Evolutionary conservation across 2,888 invertebrate genomes (phyloP), one percentile per base, ranked within the genome.

Genomic region (Tigriopus californicus): DNA sequence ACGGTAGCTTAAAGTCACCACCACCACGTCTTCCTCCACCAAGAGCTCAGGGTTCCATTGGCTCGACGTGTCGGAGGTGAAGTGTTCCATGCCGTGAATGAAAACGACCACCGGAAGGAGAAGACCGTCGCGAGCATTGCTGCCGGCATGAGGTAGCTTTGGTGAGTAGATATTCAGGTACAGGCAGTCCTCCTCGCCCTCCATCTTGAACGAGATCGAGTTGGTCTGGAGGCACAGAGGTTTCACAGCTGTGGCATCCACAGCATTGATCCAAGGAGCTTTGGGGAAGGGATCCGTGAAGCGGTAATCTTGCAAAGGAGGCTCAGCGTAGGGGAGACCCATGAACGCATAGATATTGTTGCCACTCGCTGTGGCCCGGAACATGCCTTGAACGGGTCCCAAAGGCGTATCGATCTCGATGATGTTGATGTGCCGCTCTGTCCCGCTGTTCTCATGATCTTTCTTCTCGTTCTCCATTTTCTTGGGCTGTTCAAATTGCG

Each of bases 1-100:
- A 20, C 77, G 68, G 66, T 77, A 77, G 65, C 76, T 76, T 60
- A 75, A 70, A 1, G 75, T 74, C n/a, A 77, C 76, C 0, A 77
- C 73, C 3, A 77, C 73, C 42, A 76, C 68, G 58, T 73, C 72
- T 52, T 72, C 67, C 60, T 73, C 73, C 41, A 76, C 73, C 41
- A 77, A 65, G 53, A 74, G 72, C 60, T 74, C 71, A 0, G 73
- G 75, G 1, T 75, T 75, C 64, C 72, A 74, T 42, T 71, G 69
- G 58, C 70, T 72, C 1, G 74, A 73, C 57, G 73, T 69, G 13
- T 72, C 74, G 4, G 67, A 66, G 60, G 72, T 71, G 65, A 73
- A 77, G 33, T 33, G 33, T 42, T 73, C 73, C 10, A 76, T 76
- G 1, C 75, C 76, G 63, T 76, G 76, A 33, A 77, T 70, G 65